These are phyloP conservation scores for Asbolus verrucosus DNA, from an alignment of 1,140 invertebrate species.

Conservation along the genomic window DNA sequence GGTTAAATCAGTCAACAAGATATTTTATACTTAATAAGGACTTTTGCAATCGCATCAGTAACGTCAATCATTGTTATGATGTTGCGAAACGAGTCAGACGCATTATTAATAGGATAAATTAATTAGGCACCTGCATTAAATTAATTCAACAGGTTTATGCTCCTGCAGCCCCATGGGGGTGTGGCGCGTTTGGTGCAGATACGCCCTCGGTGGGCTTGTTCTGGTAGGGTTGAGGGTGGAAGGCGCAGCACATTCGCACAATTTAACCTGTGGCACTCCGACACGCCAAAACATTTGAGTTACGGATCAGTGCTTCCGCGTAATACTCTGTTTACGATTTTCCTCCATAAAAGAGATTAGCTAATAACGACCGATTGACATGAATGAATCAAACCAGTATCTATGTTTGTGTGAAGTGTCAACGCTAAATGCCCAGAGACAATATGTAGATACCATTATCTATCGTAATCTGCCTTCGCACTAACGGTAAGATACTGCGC, in stretches of 20 bases:
- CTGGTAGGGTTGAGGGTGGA: conserved; percentile 21
- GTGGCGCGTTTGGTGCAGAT: conserved; percentile 26
- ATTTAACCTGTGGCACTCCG: not conserved
- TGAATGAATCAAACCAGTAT: conserved; percentile 2
- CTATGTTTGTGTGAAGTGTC: conserved; percentile 5
- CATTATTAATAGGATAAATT: conserved; percentile 12
- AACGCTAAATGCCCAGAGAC: too few species aligned
- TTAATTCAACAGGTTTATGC: conserved; percentile 18
- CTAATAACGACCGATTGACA: not conserved
- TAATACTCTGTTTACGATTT: not conserved
- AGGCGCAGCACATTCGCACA: conserved; percentile 12
- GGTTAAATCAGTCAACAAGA: not conserved
- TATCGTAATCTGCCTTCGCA: not conserved
- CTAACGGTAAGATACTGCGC: conserved; percentile 20
- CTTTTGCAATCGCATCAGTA: not conserved
- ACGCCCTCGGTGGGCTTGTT: conserved; percentile 26
- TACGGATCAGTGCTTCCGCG: not conserved
- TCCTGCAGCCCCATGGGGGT: conserved; percentile 15
- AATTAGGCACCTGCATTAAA: conserved; percentile 29
- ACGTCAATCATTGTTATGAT: not conserved
- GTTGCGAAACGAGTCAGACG: too few species aligned
- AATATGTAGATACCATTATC: not conserved
- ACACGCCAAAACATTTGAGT: not conserved
- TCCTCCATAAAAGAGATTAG: too few species aligned
- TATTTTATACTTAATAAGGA: not conserved